phyloP scores from a whole-genome alignment of 2,113 vertebrate genomes.

The Helogale parvula region DNA sequence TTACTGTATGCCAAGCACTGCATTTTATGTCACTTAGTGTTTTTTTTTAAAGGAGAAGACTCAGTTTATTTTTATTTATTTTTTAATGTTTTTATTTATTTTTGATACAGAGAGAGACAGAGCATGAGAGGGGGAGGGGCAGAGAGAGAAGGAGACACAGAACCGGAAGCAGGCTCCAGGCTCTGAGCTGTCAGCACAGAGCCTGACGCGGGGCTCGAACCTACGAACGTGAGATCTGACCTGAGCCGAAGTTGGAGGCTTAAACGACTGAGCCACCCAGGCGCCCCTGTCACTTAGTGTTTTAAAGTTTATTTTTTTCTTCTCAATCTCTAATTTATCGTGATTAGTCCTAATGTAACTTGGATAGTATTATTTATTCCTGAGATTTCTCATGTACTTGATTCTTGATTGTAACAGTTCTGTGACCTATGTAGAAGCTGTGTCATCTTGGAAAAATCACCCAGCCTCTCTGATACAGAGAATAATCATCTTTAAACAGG shows the following conservation, averaged over 20 bases:
- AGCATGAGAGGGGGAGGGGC: too few species aligned
- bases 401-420: background rate
- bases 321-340: background rate
- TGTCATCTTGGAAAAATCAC: background rate
- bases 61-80: too few species aligned
- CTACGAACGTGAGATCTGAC: too few species aligned
- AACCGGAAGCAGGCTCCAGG: too few species aligned
- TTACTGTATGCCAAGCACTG: background rate
- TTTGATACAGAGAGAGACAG: too few species aligned
- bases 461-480: background rate
- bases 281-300: background rate
- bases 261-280: too few species aligned
- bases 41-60: too few species aligned
- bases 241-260: too few species aligned
- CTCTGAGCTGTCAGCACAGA: too few species aligned
- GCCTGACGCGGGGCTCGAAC: too few species aligned
- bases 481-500: background rate
- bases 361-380: background rate
- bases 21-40: constrained; percentile 2
- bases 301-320: background rate
- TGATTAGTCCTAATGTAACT: background rate
- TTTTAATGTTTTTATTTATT: too few species aligned
- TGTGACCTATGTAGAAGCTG: background rate
- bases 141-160: too few species aligned
- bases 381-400: background rate